Conservation (phyloP, 2,113 vertebrate genomes). For the Corythoichthys intestinalis region DNA sequence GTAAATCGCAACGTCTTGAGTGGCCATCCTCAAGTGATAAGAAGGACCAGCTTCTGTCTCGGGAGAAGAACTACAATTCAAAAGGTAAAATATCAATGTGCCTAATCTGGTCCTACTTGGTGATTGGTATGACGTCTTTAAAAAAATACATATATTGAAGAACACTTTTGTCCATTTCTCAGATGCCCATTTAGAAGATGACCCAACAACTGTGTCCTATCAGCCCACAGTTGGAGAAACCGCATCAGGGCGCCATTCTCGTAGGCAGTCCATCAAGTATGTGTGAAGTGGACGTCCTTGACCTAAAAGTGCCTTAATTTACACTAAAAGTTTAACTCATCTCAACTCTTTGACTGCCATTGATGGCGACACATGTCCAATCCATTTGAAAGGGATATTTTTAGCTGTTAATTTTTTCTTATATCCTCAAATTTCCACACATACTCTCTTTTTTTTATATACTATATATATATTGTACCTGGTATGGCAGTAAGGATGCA, state of each 20-base stretch:
- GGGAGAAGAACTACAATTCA: constrained; percentile 41
- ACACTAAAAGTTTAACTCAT: too few relatives aligned
- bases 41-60: constrained; percentile 55
- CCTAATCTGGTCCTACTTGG: background rate
- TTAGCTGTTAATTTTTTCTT: too few relatives aligned
- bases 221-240: constrained; percentile 75
- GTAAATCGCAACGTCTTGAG: constrained; percentile 66
- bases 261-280: constrained; percentile 80
- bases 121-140: background rate
- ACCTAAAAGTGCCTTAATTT: background rate
- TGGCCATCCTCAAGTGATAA: constrained; percentile 60
- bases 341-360: too few relatives aligned
- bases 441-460: too few relatives aligned
- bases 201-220: constrained; percentile 81
- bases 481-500: too few relatives aligned
- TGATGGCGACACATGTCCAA: background rate
- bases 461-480: too few relatives aligned
- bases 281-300: background rate
- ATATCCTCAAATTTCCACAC: too few relatives aligned
- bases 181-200: constrained; percentile 57
- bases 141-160: background rate
- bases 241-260: constrained; percentile 69
- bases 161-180: background rate
- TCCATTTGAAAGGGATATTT: too few relatives aligned
- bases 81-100: constrained; percentile 48